Percentiles rank a stretch among this genome's conserved stretches.
Conservation (phyloP, 2,797 vertebrate species). For the Tapera naevia region DNA sequence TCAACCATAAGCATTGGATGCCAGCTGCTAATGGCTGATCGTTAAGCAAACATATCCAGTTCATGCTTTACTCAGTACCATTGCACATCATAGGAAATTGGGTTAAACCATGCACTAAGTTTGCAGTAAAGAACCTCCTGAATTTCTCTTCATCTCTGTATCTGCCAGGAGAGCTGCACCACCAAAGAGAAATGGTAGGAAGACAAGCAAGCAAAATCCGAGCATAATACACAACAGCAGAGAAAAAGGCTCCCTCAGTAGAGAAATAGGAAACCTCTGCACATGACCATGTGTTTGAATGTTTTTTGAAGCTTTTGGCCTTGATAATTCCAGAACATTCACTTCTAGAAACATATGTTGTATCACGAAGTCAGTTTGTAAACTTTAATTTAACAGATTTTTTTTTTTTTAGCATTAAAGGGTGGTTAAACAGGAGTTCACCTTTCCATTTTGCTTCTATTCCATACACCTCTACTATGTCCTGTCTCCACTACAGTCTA, state of each 20-base stretch:
- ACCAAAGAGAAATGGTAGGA: background rate
- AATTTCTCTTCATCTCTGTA: background rate
- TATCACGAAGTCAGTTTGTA: background rate
- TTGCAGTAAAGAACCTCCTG: background rate
- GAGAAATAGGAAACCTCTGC: background rate
- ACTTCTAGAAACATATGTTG: background rate
- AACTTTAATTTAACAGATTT: background rate
- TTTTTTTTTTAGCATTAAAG: background rate
- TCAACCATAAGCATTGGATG: background rate
- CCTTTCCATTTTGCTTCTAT: background rate
- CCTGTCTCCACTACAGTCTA: background rate
- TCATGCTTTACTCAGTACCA: background rate
- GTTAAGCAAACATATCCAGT: background rate
- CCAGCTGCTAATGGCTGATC: background rate
- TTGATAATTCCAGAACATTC: background rate
- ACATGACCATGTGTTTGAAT: fast-evolving
- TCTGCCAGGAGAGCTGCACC: background rate
- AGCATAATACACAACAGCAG: background rate
- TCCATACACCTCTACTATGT: background rate
- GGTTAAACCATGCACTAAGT: background rate
- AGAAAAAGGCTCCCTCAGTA: background rate
- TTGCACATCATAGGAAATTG: background rate
- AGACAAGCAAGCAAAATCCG: background rate
- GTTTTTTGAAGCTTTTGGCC: background rate
- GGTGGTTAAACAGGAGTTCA: background rate